Conservation (phyloP, 35 echinoderm and acorn worm genomes). For the Amphiura filiformis region DNA sequence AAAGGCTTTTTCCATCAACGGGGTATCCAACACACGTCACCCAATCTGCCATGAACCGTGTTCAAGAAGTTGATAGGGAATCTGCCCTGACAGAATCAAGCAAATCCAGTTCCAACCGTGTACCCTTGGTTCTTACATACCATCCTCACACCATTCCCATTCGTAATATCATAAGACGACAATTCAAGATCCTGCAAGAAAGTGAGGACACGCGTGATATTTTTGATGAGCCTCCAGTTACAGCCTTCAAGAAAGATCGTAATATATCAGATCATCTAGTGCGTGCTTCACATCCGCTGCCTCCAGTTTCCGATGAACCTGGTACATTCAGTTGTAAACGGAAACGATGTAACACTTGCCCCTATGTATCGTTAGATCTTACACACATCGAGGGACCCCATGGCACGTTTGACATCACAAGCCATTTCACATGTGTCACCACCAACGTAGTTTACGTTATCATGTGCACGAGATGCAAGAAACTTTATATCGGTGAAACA, state of each 20-base stretch:
- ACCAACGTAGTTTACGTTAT: not conserved
- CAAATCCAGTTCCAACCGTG: not conserved
- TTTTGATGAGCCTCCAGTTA: not conserved
- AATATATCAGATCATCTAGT: not conserved
- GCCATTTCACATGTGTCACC: not conserved
- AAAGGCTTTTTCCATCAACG: not conserved
- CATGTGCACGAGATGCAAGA: not conserved
- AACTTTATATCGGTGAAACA: slow-evolving; percentile 8
- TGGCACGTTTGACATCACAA: not conserved
- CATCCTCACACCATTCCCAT: not conserved
- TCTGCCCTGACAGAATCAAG: not conserved
- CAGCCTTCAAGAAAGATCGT: not conserved
- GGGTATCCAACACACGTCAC: not conserved
- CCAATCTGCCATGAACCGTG: not conserved
- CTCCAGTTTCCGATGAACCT: not conserved
- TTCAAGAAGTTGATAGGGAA: not conserved
- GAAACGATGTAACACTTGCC: not conserved
- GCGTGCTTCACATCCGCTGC: not conserved
- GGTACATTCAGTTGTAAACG: not conserved
- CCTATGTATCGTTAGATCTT: not conserved
- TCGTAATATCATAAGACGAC: not conserved
- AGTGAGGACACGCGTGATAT: not conserved
- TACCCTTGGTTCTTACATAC: not conserved
- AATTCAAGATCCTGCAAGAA: not conserved
- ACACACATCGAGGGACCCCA: not conserved